Evolutionary conservation across 2,113 vertebrate species (phyloP).

Genomic region (Capreolus pygargus): DNA sequence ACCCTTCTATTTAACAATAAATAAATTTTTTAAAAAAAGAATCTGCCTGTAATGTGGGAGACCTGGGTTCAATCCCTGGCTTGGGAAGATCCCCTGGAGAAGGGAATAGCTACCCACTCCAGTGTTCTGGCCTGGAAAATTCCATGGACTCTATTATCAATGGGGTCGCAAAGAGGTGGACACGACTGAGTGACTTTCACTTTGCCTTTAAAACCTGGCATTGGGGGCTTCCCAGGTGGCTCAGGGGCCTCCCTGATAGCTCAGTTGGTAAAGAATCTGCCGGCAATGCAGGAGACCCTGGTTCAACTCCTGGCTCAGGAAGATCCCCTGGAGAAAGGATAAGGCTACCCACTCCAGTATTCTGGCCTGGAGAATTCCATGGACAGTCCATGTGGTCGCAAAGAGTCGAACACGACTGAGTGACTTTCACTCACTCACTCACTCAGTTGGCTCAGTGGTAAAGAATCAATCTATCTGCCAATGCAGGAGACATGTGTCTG

Average conservation of each 20-base stretch:
- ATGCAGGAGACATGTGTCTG: background rate
- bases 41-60: background rate
- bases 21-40: background rate
- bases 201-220: background rate
- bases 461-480: background rate
- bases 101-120: background rate
- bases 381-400: background rate
- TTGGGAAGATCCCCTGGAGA: background rate
- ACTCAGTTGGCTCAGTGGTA: background rate
- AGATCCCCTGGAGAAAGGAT: background rate
- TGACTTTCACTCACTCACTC: background rate
- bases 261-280: background rate
- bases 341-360: background rate
- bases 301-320: background rate
- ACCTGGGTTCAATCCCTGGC: background rate
- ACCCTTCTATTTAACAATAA: background rate
- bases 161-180: background rate
- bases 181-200: background rate
- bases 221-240: background rate
- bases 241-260: background rate
- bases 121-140: background rate
- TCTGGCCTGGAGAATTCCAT: background rate
- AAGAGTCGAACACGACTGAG: rapidly evolving
- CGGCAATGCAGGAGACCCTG: background rate
- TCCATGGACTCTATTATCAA: background rate